Evolutionary conservation across 2,797 vertebrate genomes (phyloP).

Genomic region (Micrastur ruficollis): DNA sequence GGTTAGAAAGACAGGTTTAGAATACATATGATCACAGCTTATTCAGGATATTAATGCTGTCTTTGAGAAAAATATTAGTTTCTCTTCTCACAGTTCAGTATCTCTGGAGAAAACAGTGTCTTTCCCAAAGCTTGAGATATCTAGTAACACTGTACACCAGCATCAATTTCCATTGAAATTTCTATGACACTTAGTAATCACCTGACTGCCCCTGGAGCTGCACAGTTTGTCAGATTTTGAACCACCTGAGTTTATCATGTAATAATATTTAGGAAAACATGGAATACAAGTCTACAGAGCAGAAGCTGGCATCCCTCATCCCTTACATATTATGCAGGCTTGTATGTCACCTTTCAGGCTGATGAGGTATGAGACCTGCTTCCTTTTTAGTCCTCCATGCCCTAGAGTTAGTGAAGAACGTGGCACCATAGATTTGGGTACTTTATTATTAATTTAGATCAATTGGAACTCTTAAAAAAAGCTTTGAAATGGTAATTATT

Average conservation of each 20-base stretch:
- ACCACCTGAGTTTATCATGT: neutral
- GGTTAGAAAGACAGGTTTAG: neutral
- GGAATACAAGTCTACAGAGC: neutral
- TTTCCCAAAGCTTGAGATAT: neutral
- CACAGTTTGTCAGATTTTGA: neutral
- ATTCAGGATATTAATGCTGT: neutral
- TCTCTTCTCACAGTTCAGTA: neutral
- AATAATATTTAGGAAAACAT: neutral
- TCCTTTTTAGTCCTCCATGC: neutral
- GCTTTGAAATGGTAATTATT: conserved; percentile 3
- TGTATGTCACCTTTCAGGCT: neutral
- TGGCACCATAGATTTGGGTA: neutral
- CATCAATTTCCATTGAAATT: neutral
- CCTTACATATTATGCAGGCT: neutral
- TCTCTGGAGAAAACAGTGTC: neutral
- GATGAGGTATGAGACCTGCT: neutral
- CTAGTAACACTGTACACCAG: neutral
- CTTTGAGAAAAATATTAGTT: neutral
- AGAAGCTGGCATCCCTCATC: neutral
- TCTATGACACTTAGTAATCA: neutral
- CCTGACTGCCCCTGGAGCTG: neutral
- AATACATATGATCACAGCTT: neutral
- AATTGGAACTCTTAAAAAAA: neutral
- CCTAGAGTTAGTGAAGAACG: neutral
- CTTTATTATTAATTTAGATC: conserved; percentile 12